A percentile compares a stretch with the other conserved stretches of the same genome.
These are phyloP conservation scores for Eulacestoma nigropectus DNA, from an alignment of 2,113 vertebrate species.

Conservation along the genomic window DNA sequence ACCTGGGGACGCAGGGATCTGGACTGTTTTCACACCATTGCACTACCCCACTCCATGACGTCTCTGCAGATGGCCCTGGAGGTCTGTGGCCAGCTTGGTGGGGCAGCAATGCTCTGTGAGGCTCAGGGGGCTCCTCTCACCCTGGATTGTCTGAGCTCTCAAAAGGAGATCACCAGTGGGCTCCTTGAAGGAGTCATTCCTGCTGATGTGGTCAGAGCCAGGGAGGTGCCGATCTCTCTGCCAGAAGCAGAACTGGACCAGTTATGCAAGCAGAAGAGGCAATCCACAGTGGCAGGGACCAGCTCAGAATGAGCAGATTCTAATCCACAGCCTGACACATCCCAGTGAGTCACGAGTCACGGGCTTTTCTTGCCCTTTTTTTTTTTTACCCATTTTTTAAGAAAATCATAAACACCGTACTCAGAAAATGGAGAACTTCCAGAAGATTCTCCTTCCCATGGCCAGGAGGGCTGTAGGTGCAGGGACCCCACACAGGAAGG, in stretches of 20 bases:
- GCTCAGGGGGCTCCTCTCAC: neutral
- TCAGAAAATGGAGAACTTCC: neutral
- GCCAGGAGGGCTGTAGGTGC: neutral
- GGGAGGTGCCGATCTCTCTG: neutral
- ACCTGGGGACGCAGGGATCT: neutral
- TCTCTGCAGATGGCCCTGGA: neutral
- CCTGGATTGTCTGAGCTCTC: accelerated
- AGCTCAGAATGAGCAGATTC: neutral
- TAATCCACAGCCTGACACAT: neutral
- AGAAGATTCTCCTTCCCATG: neutral
- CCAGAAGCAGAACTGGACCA: neutral
- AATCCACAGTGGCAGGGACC: neutral
- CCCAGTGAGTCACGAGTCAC: neutral
- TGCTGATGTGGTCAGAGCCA: accelerated
- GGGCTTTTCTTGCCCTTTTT: neutral
- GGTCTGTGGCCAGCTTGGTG: neutral
- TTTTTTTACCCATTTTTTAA: neutral
- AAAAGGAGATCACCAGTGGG: neutral
- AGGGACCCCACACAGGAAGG: neutral
- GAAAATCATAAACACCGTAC: neutral
- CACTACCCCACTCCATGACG: accelerated
- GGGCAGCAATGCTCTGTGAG: neutral
- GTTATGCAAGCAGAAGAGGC: neutral
- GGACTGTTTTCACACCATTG: neutral
- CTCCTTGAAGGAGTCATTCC: neutral